phyloP scores from a whole-genome alignment of 2,797 vertebrate genomes.

The Ptychobarbus kaznakovi region DNA sequence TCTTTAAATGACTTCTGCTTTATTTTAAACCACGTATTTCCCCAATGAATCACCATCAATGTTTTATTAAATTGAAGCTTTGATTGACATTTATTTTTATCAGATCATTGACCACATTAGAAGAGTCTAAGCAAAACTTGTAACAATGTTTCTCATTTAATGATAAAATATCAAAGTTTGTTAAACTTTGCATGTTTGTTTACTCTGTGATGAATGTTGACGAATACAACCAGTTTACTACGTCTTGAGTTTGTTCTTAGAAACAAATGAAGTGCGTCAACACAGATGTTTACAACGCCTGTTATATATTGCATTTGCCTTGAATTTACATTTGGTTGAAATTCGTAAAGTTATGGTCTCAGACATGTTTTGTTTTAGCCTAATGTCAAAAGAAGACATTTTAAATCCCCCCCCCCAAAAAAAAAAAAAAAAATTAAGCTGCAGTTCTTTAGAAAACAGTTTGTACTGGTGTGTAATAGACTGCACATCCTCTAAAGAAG shows the following conservation, averaged over 20 bases:
- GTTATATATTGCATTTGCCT: slow-evolving; percentile 65
- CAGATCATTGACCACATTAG: background rate
- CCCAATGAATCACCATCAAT: background rate
- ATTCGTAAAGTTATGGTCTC: background rate
- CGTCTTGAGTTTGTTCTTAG: background rate
- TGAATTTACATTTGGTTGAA: slow-evolving; percentile 68
- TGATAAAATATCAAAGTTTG: background rate
- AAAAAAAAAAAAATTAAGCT: background rate
- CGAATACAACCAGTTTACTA: background rate
- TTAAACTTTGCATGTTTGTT: too few species aligned
- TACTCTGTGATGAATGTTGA: background rate
- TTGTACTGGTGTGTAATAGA: background rate
- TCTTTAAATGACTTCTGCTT: background rate
- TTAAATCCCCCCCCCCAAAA: too few species aligned
- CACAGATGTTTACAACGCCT: slow-evolving; percentile 54
- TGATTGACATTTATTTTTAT: background rate
- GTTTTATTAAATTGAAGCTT: background rate
- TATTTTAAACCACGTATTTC: background rate
- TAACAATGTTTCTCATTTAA: background rate
- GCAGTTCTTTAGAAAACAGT: background rate
- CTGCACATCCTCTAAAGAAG: background rate
- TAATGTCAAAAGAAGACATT: background rate
- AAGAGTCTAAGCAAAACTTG: background rate
- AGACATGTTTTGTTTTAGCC: background rate
- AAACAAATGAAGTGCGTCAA: background rate